These are phyloP conservation scores for Elachura formosa DNA, from an alignment of 2,113 vertebrate genomes.

Conservation along the genomic window DNA sequence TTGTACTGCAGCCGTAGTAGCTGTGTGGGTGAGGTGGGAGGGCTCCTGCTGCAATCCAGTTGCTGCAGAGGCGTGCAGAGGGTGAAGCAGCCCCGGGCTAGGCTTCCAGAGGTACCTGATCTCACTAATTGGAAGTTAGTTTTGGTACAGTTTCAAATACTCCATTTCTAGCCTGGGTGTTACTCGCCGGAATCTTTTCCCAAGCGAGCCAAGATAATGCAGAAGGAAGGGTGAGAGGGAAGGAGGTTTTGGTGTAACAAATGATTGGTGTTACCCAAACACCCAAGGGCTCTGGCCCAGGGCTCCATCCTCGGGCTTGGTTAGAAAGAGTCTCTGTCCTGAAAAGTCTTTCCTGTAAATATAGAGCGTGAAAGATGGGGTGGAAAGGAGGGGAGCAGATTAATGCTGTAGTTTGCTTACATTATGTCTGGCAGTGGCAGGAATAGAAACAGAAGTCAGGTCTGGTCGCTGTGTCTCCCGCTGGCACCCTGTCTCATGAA, in stretches of 20 bases:
- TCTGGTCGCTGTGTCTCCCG: not conserved
- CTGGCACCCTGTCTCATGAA: accelerated
- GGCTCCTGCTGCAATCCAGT: not conserved
- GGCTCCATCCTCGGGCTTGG: not conserved
- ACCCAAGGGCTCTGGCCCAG: not conserved
- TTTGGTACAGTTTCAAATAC: constrained; percentile 25
- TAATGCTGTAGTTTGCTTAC: not conserved
- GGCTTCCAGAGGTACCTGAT: constrained; percentile 5
- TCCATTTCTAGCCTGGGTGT: not conserved
- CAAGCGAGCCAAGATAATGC: not conserved
- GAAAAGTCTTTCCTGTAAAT: not conserved
- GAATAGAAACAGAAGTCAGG: not conserved
- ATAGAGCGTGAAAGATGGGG: not conserved
- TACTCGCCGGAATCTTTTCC: not conserved
- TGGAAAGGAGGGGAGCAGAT: not conserved
- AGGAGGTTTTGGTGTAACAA: not conserved
- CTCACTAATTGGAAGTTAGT: constrained; percentile 18
- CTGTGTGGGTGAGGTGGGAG: not conserved
- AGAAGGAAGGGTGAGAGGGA: not conserved
- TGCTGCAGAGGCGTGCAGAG: not conserved
- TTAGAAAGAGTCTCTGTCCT: not conserved
- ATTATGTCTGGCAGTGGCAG: not conserved
- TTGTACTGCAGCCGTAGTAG: not conserved
- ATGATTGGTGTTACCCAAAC: not conserved
- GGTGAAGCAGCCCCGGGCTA: not conserved